Evolutionary conservation across 1,140 invertebrate genomes (phyloP).

Genomic region (Aphelenchoides fujianensis): DNA sequence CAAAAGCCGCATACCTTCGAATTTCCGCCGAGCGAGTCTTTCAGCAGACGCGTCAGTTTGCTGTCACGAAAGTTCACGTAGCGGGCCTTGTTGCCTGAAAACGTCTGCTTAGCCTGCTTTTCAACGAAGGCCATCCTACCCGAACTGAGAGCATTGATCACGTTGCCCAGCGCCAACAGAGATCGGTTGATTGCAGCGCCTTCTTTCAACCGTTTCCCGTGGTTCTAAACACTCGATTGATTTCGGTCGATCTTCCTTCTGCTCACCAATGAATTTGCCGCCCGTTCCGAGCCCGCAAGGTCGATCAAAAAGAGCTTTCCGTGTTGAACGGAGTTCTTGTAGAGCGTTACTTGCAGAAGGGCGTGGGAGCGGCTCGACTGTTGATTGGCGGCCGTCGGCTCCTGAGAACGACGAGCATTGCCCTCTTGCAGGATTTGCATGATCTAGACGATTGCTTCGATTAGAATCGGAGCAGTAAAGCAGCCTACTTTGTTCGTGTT

Average conservation of each 20-base stretch:
- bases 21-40: slow-evolving; percentile 87
- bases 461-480: not conserved
- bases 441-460: slow-evolving; percentile 69
- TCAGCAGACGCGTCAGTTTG: slow-evolving; percentile 86
- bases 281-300: slow-evolving; percentile 85
- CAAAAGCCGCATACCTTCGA: too few species aligned
- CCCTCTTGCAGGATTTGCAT: slow-evolving; percentile 79
- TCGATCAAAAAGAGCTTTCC: slow-evolving; percentile 87
- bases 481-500: slow-evolving; percentile 72
- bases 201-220: slow-evolving; percentile 83
- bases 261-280: slow-evolving; percentile 76
- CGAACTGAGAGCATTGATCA: slow-evolving; percentile 82
- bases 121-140: slow-evolving; percentile 48
- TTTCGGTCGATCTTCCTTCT: not conserved
- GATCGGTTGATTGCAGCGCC: slow-evolving; percentile 92
- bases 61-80: slow-evolving; percentile 93
- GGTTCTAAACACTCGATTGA: slow-evolving; percentile 68
- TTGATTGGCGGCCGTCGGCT: slow-evolving; percentile 89
- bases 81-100: slow-evolving; percentile 71
- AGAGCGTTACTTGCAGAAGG: slow-evolving; percentile 54
- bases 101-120: slow-evolving; percentile 68
- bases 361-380: slow-evolving; percentile 74
- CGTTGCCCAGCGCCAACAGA: slow-evolving; percentile 84
- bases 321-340: slow-evolving; percentile 60
- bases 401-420: slow-evolving; percentile 82